A percentile compares a stretch with the other conserved stretches of the same genome.
Conservation (phyloP, 1,140 invertebrate genomes). For the Pararge aegeria region DNA sequence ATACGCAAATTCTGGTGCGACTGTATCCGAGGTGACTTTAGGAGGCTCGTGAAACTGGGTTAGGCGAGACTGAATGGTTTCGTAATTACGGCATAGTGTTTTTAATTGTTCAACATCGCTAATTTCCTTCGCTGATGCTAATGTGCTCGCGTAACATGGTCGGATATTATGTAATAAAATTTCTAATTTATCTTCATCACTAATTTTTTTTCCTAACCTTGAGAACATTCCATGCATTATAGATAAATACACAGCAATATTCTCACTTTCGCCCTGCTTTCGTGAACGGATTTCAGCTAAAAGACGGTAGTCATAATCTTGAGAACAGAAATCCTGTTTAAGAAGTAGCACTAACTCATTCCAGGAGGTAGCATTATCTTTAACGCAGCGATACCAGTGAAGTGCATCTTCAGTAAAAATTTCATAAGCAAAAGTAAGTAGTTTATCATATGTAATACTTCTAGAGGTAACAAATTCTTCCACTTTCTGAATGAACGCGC, state of each 20-base stretch:
- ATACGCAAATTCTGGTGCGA: constrained; percentile 2
- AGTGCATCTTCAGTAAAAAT: background rate
- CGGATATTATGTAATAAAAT: background rate
- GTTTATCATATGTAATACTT: background rate
- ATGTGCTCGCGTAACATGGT: background rate
- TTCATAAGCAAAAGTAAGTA: background rate
- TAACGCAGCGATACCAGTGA: background rate
- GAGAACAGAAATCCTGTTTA: background rate
- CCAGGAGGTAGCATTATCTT: background rate
- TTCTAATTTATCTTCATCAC: background rate
- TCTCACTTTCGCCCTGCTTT: background rate
- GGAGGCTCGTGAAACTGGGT: background rate
- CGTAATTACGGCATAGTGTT: background rate
- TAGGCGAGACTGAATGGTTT: background rate
- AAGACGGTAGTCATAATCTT: background rate
- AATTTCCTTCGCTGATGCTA: too few relatives aligned
- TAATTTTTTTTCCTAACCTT: background rate
- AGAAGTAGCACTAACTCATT: background rate
- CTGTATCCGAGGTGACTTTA: too few relatives aligned
- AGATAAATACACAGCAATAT: background rate
- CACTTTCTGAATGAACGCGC: background rate
- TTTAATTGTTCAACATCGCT: background rate
- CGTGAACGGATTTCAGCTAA: background rate
- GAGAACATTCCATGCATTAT: background rate
- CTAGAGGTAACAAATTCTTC: background rate